Base-by-base conservation (phyloP, 2,113 vertebrate genomes). In the Micronycteris hirsuta region DNA sequence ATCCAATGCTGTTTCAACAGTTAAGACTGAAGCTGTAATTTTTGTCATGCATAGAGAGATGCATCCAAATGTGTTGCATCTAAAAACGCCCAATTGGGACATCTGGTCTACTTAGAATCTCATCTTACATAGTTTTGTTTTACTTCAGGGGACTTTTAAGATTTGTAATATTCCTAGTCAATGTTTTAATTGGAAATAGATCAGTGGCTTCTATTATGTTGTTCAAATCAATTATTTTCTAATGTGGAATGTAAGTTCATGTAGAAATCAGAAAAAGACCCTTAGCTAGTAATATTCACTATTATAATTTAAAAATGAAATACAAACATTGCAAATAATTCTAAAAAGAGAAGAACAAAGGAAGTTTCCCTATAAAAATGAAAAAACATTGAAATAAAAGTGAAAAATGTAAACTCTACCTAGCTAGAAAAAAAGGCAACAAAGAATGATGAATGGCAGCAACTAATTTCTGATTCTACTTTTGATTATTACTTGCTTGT, bases 91-190 rank as follows among this genome's bases (percentile, higher is more conserved):
- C 7, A 36, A n/a, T 84, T 84, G 41, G 85, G 19, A 73, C 58
- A 93, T 19, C 36, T 63, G 24, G 13, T 80, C 13, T 78, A 56
- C 68, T 86, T 82, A 85, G 56, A 87, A 10, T 12, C 31, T 47
- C 43, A 24, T 78, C 26, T 63, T 82, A 86, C 9, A 74, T 43
- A 84, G 73, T 70, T 63, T 85, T 36, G 16, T 26, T 47, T 89
- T 89, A 82, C 4, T 95, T 96, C 38, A 87, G 22, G 19, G 77
- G 63, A 94, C 28, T 76, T 76, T 76, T 90, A 82, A 90, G 22
- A 61, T 89, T 36, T 90, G 1, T 41, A 92, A 52, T 56, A 68
- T 81, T 45, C 7, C 20, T 61, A 56, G 15, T 76, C 5, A 58
- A 0, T 90, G 5, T 85, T 89, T 96, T 85, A 68, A 89, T 26